Percentiles rank a stretch among this genome's conserved stretches.
Evolutionary conservation across 2,113 vertebrate species (phyloP).

Genomic region (Sclerurus mexicanus): DNA sequence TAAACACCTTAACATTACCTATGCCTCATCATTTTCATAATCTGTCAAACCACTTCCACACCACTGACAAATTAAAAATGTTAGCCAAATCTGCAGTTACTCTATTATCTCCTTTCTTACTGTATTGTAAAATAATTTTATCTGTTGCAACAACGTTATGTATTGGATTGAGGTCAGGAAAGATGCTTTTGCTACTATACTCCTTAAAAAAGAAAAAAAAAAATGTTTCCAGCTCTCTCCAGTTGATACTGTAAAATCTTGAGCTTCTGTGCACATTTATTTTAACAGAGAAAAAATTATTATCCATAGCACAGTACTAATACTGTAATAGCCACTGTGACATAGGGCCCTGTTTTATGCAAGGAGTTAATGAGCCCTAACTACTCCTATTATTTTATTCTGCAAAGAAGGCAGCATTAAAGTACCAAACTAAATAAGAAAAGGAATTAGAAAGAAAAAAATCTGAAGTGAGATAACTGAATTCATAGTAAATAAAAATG

Average conservation of each 20-base stretch:
- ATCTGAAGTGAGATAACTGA: not conserved
- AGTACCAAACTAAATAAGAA: not conserved
- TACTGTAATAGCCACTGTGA: not conserved
- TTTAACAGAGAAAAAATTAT: not conserved
- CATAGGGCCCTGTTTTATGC: not conserved
- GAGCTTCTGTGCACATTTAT: not conserved
- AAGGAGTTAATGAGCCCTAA: not conserved
- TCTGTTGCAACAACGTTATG: not conserved
- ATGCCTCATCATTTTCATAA: not conserved
- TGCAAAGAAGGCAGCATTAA: not conserved
- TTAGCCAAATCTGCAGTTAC: not conserved
- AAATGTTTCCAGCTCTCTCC: not conserved
- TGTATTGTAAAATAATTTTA: not conserved
- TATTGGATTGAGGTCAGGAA: not conserved
- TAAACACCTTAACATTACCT: not conserved
- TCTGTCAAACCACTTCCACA: not conserved
- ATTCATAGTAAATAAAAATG: not conserved
- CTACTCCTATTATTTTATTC: not conserved
- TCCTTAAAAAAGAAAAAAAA: not conserved
- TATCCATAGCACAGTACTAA: not conserved
- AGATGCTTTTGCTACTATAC: not conserved
- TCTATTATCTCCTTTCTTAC: not conserved
- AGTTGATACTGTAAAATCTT: not conserved
- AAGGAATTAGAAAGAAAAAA: not conserved
- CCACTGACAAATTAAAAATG: not conserved